Evolutionary conservation across 2,113 vertebrate species (phyloP), one percentile per base, ranked within the genome.

Genomic region (Cynoglossus semilaevis): DNA sequence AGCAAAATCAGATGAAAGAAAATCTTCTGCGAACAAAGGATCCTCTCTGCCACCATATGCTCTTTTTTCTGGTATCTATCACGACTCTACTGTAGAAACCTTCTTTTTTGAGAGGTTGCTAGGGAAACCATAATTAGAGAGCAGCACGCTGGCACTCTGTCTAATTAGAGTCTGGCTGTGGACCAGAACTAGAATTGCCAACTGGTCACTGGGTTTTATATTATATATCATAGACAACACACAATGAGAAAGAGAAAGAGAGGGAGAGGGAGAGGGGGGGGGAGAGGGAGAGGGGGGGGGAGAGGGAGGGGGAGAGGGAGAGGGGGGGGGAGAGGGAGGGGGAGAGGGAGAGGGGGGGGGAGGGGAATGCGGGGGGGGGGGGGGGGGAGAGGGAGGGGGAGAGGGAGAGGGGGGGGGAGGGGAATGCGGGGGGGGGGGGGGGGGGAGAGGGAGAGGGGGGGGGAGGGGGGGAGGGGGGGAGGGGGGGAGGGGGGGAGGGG

Each of bases 51-150:
- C 22, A 29, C 22, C 22, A 53, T 48, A n/a, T 15, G 50, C 36
- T 51, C 9, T 40, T 40, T 40, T 65, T 48, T 50, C 29, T 48
- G 36, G 50, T 62, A 55, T 47, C 37, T 47, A 29, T 63, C 66
- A 61, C 9, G 5, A 65, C 18, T 63, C 19, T 14, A 57, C 45
- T 11, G 16, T 43, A 34, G 40, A 47, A 62, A 16, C 9, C 49
- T 66, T 77, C 22, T 70, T 63, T 41, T 41, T 11, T 58, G 56
- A 74, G 57, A 43, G 18, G 76, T 81, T 81, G 19, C 81, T 67
- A 74, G 63, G 66, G 80, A 52, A 66, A 80, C 70, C 19, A 52
- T 65, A 78, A 86, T 80, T 82, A 71, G 51, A 72, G 74, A 73
- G 62, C 72, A 57, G 56, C 29, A 54, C 13, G 47, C 63, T 60